Evolutionary conservation across 2,888 invertebrate genomes (phyloP), one percentile per base, ranked within the genome.

Genomic region (Tubiluchus corallicola): DNA sequence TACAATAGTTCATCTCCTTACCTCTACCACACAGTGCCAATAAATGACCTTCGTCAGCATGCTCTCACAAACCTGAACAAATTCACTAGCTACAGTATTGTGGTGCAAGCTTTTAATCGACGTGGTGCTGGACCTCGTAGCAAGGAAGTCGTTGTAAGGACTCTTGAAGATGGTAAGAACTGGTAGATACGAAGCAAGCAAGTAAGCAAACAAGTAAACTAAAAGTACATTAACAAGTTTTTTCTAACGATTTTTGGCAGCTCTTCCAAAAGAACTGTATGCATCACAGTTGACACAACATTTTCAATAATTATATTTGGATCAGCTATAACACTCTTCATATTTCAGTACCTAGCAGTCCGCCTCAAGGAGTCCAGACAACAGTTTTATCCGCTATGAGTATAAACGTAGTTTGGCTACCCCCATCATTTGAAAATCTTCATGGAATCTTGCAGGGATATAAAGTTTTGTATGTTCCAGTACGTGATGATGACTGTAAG

Each of bases 111-210:
- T 3, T 62, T 55, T 47, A 66, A 64, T 47, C 51, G 51, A 3
- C 54, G 55, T 38, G 65, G 65, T 3, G 54, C 57, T 20, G 64
- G 65, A 19, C 64, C 65, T 0, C 51, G 54, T 2, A 62, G 62
- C 1, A 52, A 53, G 0, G 57, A 61, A 45, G 51, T 56, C n/a
- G 51, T 52, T 17, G 58, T 58, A 9, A 54, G 57, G 44, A 64
- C 64, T 0, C 52, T 62, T 17, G 65, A 65, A 46, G 64, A 65
- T 50, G 64, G 65, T 65, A 48, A 55, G 56, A n/a, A n/a, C 18
- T 5, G 5, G 15, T 4, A 45, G 41, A 29, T 18, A 47, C n/a
- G n/a, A n/a, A n/a, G n/a, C n/a, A n/a, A n/a, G n/a, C n/a, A n/a
- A n/a, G n/a, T n/a, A n/a, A n/a, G n/a, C n/a, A n/a, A n/a, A n/a